These are phyloP conservation scores for Poicephalus gulielmi DNA, from an alignment of 2,113 vertebrate species.

Conservation along the genomic window DNA sequence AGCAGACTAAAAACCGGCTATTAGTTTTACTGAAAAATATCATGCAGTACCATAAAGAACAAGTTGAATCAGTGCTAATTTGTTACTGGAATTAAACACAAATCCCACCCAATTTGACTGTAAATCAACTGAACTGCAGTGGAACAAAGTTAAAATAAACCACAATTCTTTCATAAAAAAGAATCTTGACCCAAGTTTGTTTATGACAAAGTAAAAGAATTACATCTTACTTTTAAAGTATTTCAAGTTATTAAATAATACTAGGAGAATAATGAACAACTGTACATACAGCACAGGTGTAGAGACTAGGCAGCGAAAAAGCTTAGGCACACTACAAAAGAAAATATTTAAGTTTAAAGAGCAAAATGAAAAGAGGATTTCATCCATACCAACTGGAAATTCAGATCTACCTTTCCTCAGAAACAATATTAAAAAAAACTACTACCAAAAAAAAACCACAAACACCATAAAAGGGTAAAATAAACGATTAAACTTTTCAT, in stretches of 20 bases:
- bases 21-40: background rate
- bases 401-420: background rate
- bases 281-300: background rate
- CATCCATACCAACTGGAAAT: background rate
- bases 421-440: background rate
- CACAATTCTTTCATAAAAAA: background rate
- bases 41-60: background rate
- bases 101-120: background rate
- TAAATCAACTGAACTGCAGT: background rate
- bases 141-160: background rate
- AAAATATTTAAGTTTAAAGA: background rate
- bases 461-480: background rate
- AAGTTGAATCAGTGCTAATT: background rate
- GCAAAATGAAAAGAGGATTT: background rate
- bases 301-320: background rate
- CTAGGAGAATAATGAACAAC: background rate
- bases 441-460: background rate
- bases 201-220: background rate
- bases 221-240: background rate
- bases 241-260: background rate
- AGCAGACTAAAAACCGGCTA: background rate
- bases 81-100: background rate
- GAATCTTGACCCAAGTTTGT: background rate
- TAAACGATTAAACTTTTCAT: background rate
- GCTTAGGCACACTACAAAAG: background rate